Evolutionary conservation across 2,888 invertebrate genomes (phyloP), one percentile per base, ranked within the genome.

Genomic region (Chorisops tibialis): DNA sequence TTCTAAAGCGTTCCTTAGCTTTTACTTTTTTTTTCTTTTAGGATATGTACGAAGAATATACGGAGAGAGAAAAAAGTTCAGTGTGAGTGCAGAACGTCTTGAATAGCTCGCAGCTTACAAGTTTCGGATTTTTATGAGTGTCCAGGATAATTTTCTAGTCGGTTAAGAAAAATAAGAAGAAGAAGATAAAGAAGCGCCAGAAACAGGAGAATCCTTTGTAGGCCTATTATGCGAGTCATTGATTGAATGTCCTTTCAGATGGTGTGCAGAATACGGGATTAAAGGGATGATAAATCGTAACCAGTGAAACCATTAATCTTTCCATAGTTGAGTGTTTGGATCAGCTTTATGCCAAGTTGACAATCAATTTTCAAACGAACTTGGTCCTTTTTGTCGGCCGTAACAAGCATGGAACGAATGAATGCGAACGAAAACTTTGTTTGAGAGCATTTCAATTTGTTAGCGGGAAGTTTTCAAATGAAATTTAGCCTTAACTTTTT

Each of bases 231-330:
- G 52, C 47, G 58, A 62, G 62, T 59, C 52, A 64, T 59, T 64
- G 64, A 64, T 64, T 59, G 62, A 61, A 64, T 41, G 59, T 48
- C 59, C 16, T 45, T 24, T 30, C 18, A 47, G 47, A 19, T 21
- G 47, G 12, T 47, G 47, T 21, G 47, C 22, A 47, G 50, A 19
- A 50, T 6, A 39, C 9, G 22, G 49, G 38, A 49, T 50, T 47
- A 60, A 59, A 56, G 62, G 61, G 58, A 65, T 65, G 65, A 65
- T 65, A 65, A 65, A 65, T 65, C 62, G 63, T 62, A 35, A 37
- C 62, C 37, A 37, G 54, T 62, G 62, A 62, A 61, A 63, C 63
- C 63, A 65, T 65, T 65, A 65, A 65, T 65, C 65, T 65, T 60
- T 50, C 39, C 43, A 50, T 43, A 43, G 43, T 60, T 43, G 30